Conservation (phyloP, 2,888 invertebrate genomes). For the Harpalus rufipes region DNA sequence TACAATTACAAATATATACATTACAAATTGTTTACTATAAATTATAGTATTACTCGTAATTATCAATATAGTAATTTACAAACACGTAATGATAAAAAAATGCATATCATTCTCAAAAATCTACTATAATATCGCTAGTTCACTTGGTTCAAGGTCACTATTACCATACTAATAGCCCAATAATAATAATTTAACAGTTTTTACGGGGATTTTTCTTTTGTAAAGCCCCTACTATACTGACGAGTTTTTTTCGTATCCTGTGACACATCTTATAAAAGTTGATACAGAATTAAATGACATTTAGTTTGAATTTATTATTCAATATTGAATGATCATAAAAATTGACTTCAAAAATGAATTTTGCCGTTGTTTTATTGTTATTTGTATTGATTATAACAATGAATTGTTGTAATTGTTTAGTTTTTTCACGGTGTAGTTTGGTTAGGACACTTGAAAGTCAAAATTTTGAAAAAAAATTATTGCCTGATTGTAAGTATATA, state of each 20-base stretch:
- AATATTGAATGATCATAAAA: too few relatives aligned
- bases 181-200: neutral
- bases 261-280: neutral
- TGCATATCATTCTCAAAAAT: neutral
- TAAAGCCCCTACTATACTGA: conserved; percentile 19
- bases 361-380: neutral
- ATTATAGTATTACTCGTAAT: too few relatives aligned
- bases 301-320: neutral
- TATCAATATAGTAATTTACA: neutral
- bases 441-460: conserved; percentile 1
- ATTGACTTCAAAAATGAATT: too few relatives aligned
- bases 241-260: neutral
- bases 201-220: conserved; percentile 8
- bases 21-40: too few relatives aligned
- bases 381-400: neutral
- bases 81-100: neutral
- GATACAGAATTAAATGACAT: neutral
- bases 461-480: conserved; percentile 7
- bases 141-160: conserved; percentile 6
- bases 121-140: neutral
- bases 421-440: conserved; percentile 37
- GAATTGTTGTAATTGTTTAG: neutral
- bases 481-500: conserved; percentile 43
- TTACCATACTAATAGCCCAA: conserved; percentile 4
- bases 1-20: too few relatives aligned